A percentile compares a stretch with the other conserved stretches of the same genome.
Conservation (phyloP, 2,113 vertebrate genomes). For the Bos taurus region ARS-UCD2.0 NC_037346.1:59670501-59671000, state of each 20-base stretch:
- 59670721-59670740: not conserved
- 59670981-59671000: not conserved
- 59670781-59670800: not conserved
- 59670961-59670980: not conserved
- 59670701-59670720: not conserved
- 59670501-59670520: not conserved
- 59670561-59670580: not conserved
- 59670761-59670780: not conserved
- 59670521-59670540: not conserved
- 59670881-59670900: not conserved
- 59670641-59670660: not conserved
- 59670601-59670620: not conserved
- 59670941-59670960: not conserved
- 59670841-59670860: not conserved
- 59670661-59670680: not conserved
- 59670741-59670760: not conserved
- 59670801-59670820: accelerated
- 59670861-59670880: not conserved
- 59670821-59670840: not conserved
- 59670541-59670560: not conserved
- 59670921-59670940: not conserved
- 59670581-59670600: accelerated
- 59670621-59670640: not conserved
- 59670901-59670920: not conserved
- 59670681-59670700: not conserved